These are phyloP conservation scores for Deroplatys truncata DNA, from an alignment of 2,888 invertebrate genomes.

Conservation along the genomic window DNA sequence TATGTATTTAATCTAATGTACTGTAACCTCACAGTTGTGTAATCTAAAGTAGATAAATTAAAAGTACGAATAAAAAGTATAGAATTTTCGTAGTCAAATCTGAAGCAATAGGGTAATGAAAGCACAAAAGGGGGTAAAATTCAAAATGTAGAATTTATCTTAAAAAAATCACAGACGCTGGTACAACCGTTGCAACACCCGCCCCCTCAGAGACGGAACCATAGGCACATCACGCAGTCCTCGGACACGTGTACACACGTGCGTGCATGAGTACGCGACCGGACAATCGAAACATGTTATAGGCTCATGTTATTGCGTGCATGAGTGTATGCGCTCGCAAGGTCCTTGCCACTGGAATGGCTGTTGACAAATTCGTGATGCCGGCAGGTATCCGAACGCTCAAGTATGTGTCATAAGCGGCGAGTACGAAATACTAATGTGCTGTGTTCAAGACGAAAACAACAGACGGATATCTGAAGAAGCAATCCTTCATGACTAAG, in stretches of 20 bases:
- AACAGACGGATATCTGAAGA: neutral
- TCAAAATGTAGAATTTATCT: no score
- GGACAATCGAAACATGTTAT: neutral
- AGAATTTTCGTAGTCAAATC: no score
- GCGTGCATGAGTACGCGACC: neutral
- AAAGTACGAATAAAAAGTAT: no score
- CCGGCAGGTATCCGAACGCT: neutral
- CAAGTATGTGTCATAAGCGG: neutral
- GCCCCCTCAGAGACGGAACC: neutral
- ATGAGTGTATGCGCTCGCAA: neutral
- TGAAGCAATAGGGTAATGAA: no score
- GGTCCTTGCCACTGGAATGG: conserved; percentile 7
- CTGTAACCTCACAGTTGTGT: no score
- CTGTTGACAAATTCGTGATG: neutral
- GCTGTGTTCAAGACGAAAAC: neutral
- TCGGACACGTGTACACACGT: neutral
- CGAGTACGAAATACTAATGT: neutral
- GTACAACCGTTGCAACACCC: neutral
- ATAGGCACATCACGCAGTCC: neutral
- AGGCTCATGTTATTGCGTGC: neutral
- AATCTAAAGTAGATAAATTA: no score
- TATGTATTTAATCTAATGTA: no score
- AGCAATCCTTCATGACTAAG: no score
- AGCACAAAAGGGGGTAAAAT: no score
- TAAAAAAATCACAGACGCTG: neutral